Base-by-base conservation (phyloP, 1,140 invertebrate genomes). In the Drosophila tropicalis region DNA sequence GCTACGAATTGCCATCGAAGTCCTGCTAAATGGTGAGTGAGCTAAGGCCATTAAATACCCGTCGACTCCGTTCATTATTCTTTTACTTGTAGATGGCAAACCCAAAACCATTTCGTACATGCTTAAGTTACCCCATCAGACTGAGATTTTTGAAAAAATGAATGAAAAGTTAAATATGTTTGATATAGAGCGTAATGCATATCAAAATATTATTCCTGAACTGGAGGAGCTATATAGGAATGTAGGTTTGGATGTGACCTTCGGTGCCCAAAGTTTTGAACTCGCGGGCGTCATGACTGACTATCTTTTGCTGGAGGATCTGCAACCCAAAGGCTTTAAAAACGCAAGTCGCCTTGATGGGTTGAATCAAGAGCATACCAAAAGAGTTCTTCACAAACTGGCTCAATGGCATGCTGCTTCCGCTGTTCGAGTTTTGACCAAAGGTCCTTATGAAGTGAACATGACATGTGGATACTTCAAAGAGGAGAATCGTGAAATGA, bases 331-430 rank as follows among this genome's bases (percentile, higher is more conserved):
- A 7, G 84, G 84, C 0, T 91, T 89, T 29, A 81, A 77, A 13
- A 90, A 94, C 92, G 91, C 78, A 5, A 93, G 94, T 71, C 91
- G 94, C 47, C 74, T 92, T 10, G 92, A 93, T 60, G 94, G 94
- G 0, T 72, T 95, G 1, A 91, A 94, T 44, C 73, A 93, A 4
- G 75, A 92, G 13, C 93, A 93, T 56, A 83, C 93, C 1, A 92
- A 93, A 47, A 69, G 84, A 3, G 92, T 93, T 0, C 81, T 94
- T 0, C 92, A 92, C 25, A 92, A 92, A 7, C 72, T 94, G n/a
- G 94, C 94, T 0, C 92, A 93, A 22, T 94, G 94, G 80, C 94
- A 94, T 74, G 94, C 94, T 0, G 79, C 83, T 3, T 92, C 92
- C 1, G 79, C 86, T 0, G 72, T 76, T 3, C 70, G 47, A 93